These are phyloP conservation scores for Tapirus indicus DNA, from an alignment of 2,797 vertebrate species.

Conservation along the genomic window DNA sequence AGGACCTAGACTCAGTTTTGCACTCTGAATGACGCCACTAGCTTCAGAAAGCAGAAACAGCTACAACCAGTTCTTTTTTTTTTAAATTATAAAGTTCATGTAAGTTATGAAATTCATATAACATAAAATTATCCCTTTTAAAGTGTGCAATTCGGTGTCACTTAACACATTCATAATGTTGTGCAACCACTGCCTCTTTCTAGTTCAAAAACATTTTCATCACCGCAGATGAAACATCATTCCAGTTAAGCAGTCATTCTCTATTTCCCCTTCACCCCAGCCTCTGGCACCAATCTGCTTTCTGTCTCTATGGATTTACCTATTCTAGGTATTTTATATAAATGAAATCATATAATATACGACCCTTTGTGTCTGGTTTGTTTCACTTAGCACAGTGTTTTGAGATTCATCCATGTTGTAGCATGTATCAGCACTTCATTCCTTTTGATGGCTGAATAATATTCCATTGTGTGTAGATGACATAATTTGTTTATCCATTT, in stretches of 20 bases:
- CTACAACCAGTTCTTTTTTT: neutral
- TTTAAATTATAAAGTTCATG: neutral
- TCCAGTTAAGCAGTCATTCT: neutral
- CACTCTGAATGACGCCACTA: neutral
- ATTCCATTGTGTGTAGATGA: neutral
- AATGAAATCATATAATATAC: neutral
- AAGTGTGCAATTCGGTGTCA: neutral
- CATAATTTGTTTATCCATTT: neutral
- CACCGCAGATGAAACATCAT: neutral
- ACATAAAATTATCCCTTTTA: neutral
- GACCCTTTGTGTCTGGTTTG: neutral
- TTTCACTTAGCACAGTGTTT: neutral
- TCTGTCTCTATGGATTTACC: neutral
- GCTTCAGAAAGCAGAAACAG: neutral
- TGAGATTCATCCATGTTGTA: neutral
- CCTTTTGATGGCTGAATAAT: neutral
- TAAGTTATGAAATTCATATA: neutral
- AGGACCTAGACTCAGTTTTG: neutral
- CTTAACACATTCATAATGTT: neutral
- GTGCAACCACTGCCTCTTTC: neutral
- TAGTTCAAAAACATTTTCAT: conserved; percentile 1
- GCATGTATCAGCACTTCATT: neutral
- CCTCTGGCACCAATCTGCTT: neutral
- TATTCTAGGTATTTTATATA: neutral
- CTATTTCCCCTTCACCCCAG: neutral